Evolutionary conservation across 2,888 invertebrate genomes (phyloP), one percentile per base, ranked within the genome.

Genomic region (Esperia sulphurella): DNA sequence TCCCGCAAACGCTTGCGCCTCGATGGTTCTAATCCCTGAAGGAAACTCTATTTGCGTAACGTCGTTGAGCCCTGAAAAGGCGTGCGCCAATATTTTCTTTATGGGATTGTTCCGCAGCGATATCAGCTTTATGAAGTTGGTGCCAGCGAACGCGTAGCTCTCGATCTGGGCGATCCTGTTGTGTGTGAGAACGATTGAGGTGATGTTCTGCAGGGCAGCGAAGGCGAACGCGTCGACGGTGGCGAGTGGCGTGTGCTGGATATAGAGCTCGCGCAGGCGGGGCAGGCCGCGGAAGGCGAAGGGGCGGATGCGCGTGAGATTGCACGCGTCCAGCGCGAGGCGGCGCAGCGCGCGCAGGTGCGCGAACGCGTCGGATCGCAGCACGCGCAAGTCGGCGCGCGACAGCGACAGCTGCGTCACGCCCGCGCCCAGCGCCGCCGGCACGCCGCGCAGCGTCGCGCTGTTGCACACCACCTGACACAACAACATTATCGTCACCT

Each of bases 391-490:
- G 77, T 95, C 93, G 81, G 97, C 97, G 71, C 96, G 94, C 39
- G 96, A 95, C 60, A 97, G 82, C 1, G 97, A 95, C 55, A 97
- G 90, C 78, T 97, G 96, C 76, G 95, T 95, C 62, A 97, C 95
- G 48, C 94, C 93, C 21, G 92, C 76, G 14, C 96, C 95, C 63
- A 97, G 90, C 57, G 93, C 91, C 49, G 94, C 91, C 43, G 96
- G 96, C 60, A 96, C 95, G 69, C 95, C 95, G 53, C 92, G 92
- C 65, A 96, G 88, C 50, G 94, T 93, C 54, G 96, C 96, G 56
- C 95, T 95, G 90, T 96, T 96, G 91, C 96, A 96, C 71, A 96
- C 92, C 63, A 96, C 96, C 96, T 96, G 91, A 44, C 83, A 90
- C 33, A 54, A 50, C 21, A 21, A 21, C 21, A 21, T n/a, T n/a